phyloP scores from a whole-genome alignment of 2,113 vertebrate species.

The Athene cunicularia region DNA sequence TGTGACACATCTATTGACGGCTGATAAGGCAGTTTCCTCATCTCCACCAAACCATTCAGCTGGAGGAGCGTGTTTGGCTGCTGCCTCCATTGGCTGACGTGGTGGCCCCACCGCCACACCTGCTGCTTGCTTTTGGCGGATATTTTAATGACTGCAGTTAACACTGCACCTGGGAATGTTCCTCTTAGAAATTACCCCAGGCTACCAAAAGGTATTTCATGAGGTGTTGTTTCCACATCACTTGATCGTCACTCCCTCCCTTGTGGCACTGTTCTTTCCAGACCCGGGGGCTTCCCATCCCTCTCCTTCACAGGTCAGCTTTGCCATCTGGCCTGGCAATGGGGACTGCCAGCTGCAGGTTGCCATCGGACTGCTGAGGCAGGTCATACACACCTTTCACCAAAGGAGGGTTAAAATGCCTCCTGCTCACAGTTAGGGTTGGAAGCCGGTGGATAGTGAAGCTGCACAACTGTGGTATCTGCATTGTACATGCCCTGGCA shows the following conservation, averaged over 20 bases:
- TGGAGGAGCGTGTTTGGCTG: fast-evolving
- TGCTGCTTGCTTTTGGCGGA: not conserved
- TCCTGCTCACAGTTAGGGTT: not conserved
- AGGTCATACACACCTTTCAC: not conserved
- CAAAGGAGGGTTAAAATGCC: not conserved
- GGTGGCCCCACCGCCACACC: not conserved
- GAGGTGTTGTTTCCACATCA: not conserved
- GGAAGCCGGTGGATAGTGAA: not conserved
- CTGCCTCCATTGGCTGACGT: not conserved
- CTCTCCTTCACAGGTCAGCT: not conserved
- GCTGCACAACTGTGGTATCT: fast-evolving
- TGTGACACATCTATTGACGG: not conserved
- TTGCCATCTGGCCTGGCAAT: not conserved
- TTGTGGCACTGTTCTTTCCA: not conserved
- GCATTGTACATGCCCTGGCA: not conserved
- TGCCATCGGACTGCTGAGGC: fast-evolving
- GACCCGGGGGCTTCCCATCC: not conserved
- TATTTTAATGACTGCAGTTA: not conserved
- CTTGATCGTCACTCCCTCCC: not conserved
- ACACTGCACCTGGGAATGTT: not conserved
- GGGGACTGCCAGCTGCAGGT: not conserved
- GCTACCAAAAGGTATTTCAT: slow-evolving; percentile 47
- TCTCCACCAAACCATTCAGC: not conserved
- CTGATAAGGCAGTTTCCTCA: not conserved
- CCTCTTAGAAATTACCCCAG: slow-evolving; percentile 8